Evolutionary conservation across 2,888 invertebrate genomes (phyloP), one percentile per base, ranked within the genome.

Genomic region (Epistrophe grossulariae): DNA sequence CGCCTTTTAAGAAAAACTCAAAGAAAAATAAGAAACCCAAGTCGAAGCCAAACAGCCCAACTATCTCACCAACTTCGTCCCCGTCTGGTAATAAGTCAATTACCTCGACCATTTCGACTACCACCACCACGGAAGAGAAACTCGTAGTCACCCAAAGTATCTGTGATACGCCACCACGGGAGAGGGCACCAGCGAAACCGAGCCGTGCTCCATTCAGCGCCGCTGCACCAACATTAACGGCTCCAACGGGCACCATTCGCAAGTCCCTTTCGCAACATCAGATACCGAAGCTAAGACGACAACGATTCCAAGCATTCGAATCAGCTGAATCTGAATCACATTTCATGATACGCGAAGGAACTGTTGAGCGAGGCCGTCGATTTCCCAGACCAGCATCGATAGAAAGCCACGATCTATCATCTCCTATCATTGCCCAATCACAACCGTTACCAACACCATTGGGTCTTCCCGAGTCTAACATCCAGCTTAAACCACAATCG

Each of bases 111-210:
- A 74, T 77, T 68, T 83, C 88, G 35, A 88, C 88, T 45, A 88
- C 89, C 81, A 84, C 88, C 62, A 89, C 88, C 64, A 89, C 90
- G 88, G 90, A 90, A 84, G 91, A 90, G 84, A 88, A 88, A 80
- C 89, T 92, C 84, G 89, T 91, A 90, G 91, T 92, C 90, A 92
- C 92, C 73, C 91, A 91, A 89, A 92, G 92, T 89, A 90, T 88
- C 70, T 90, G 91, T 81, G 93, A 93, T 88, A 92, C 92, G 55
- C 93, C 92, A 84, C 92, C 93, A n/a, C 90, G 89, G 57, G 92
- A 93, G 77, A 90, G 91, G 79, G 92, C 92, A 10, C 92, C 93
- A 24, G 89, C 92, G 3, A 92, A 91, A 88, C 92, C 93, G 60
- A 91, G 91, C 77, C 91, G 92, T 13, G 62, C 62, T 15, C 62